A percentile compares a stretch with the other conserved stretches of the same genome.
phyloP scores from a whole-genome alignment of 2,888 invertebrate genomes.

The Cheilosia vernalis region DNA sequence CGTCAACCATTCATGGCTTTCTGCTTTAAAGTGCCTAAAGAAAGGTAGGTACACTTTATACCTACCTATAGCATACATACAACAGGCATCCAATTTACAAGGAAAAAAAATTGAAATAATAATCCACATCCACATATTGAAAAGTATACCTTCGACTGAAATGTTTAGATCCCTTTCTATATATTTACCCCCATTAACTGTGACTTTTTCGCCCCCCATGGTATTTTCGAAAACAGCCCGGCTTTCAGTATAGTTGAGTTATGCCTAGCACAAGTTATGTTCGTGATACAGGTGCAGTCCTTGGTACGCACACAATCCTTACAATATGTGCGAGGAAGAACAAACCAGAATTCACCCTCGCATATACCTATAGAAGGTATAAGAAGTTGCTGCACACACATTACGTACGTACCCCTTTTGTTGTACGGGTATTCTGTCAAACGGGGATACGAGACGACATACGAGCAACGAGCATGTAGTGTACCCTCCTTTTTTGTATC shows the following conservation, averaged over 20 bases:
- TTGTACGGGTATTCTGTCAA: conserved; percentile 25
- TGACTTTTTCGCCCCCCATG: conserved; percentile 45
- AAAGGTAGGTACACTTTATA: conserved; percentile 4
- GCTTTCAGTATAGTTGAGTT: conserved; percentile 61
- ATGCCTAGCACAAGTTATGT: conserved; percentile 72
- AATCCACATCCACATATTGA: conserved; percentile 37
- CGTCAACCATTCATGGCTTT: conserved; percentile 16
- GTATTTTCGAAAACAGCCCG: conserved; percentile 49
- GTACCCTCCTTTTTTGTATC: conserved; percentile 53
- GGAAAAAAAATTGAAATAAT: background rate
- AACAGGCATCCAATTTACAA: background rate
- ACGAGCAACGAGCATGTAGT: conserved; percentile 20
- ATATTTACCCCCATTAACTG: conserved; percentile 62
- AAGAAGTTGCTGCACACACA: conserved; percentile 48
- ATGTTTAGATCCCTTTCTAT: conserved; percentile 28
- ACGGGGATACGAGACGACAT: conserved; percentile 11
- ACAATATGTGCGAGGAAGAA: conserved; percentile 9
- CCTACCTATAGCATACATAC: background rate
- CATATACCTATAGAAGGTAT: background rate
- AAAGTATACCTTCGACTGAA: conserved; percentile 31
- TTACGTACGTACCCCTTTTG: conserved; percentile 65
- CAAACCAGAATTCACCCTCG: conserved; percentile 56
- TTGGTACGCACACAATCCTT: conserved; percentile 45
- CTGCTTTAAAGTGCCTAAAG: conserved; percentile 39
- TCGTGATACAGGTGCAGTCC: conserved; percentile 73